A percentile compares a stretch with the other conserved stretches of the same genome.
These are phyloP conservation scores for Synanthedon vespiformis DNA, from an alignment of 2,888 invertebrate genomes.

Conservation along the genomic window DNA sequence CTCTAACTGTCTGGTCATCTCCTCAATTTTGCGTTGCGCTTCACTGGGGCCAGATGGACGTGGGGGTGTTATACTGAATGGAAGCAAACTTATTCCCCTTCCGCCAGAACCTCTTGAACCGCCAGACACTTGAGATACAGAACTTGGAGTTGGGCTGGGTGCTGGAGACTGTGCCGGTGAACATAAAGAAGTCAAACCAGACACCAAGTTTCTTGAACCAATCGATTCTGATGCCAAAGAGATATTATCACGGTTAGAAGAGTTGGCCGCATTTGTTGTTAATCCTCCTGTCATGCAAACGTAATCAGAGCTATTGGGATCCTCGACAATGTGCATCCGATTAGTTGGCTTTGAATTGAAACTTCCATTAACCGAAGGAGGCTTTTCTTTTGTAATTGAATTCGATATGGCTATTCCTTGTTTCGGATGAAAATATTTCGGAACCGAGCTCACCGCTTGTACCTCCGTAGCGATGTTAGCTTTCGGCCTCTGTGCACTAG, in stretches of 20 bases:
- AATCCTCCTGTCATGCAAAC: conserved; percentile 87
- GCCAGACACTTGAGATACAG: conserved; percentile 72
- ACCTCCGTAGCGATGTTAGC: conserved; percentile 68
- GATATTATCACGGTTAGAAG: conserved; percentile 54
- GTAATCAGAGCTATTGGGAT: conserved; percentile 83
- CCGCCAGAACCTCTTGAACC: conserved; percentile 70
- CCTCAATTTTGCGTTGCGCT: conserved; percentile 93
- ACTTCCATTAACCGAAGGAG: conserved; percentile 39
- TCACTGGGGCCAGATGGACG: conserved; percentile 90
- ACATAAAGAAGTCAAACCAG: conserved; percentile 57
- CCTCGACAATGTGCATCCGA: conserved; percentile 72
- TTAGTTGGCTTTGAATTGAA: conserved; percentile 37
- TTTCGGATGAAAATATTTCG: conserved; percentile 70
- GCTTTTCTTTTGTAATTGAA: conserved; percentile 55
- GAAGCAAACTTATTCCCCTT: conserved; percentile 77
- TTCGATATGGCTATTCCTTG: conserved; percentile 64
- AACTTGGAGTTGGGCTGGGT: conserved; percentile 75
- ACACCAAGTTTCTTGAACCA: conserved; percentile 48
- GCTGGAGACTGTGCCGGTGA: conserved; percentile 70
- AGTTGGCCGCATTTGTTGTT: conserved; percentile 54
- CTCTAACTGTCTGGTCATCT: conserved; percentile 90
- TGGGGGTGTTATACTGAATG: conserved; percentile 90
- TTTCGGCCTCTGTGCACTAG: conserved; percentile 66
- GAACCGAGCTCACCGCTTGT: conserved; percentile 61
- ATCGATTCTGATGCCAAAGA: conserved; percentile 49